Base-by-base conservation (phyloP, 2,113 vertebrate genomes). In the Menidia beryllina region DNA sequence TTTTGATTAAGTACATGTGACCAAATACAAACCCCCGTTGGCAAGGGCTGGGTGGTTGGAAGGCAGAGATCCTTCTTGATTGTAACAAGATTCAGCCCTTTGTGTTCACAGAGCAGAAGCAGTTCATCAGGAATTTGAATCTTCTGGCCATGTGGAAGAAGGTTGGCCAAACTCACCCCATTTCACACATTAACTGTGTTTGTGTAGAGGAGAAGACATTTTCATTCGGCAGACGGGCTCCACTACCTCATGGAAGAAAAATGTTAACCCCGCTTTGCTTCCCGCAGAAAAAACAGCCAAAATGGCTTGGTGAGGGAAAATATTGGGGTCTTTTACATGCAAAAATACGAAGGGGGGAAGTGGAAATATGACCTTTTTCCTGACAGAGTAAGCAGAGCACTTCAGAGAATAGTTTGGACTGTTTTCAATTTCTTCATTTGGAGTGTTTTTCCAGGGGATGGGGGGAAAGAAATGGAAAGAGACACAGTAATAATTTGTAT, bases 201-300 rank as follows among this genome's bases (percentile, higher is more conserved):
- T 77, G 86, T 47, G 23, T 66, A 38, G 74, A 75, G 38, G 62
- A 77, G 67, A 73, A 82, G 63, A 73, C 53, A 52, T 86, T 91
- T 89, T 90, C 69, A 87, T 79, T 83, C 81, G 69, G 53, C 75
- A 73, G 86, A 85, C 81, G 15, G 78, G 83, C 87, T 89, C 90
- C 81, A 91, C 83, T 92, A 92, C 90, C 85, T 94, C 92, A 94
- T 39, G 19, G 79, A 73, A 81, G 82, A 92, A 94, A 92, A 92
- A 93, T 92, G 87, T 77, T 80, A 76, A 77, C 77, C 75, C 62
- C 7, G 54, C 73, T 79, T 90, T 65, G 77, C 74, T 86, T 86
- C 75, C 89, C 87, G 69, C 64, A 43, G 82, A 89, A 83, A 81
- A 69, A 75, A 14, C 27, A 57, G 79, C 73, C 82, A 83, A 87